Base-by-base conservation (phyloP, 2,888 invertebrate species). In the Dorcus hopei region DNA sequence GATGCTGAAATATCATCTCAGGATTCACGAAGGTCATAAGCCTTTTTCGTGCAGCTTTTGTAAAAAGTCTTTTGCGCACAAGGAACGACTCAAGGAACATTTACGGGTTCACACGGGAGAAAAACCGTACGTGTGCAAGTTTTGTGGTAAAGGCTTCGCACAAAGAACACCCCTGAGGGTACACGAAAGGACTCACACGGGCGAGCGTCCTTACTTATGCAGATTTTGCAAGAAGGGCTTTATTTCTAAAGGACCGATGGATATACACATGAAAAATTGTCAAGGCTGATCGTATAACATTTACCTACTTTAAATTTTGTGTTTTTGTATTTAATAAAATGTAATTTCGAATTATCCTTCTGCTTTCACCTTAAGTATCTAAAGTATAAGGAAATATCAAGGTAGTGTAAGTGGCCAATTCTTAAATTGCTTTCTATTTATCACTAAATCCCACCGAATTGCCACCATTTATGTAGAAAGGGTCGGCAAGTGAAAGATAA, bases 111-210 rank as follows among this genome's bases (percentile, higher is more conserved):
- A 78, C 54, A 78, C 76, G 1, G 77, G 77, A 1, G 77, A 75
- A 59, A 71, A 74, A 50, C 78, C 78, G 5, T 76, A 76, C 61
- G 67, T 70, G 9, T 86, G 86, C 74, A 79, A 82, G 60, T 80
- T 81, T 72, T 86, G 86, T 75, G 81, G 81, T 26, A 85, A 85
- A 74, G 83, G 82, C 9, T 86, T 86, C 78, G 82, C 83, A 38
- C 86, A 86, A 76, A 77, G 84, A 14, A 83, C 84, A 64, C 85
- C 85, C 60, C 80, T 86, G 62, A 85, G 84, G 62, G 85, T 85
- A 61, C 87, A 87, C 73, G 84, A 84, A 74, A 77, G 86, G 70
- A 83, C 83, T 69, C 86, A 86, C 77, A 84, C 83, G 59, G 86
- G 86, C 38, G 83, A 84, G 63, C 79, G 83, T 62, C 86, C 86